Conservation (phyloP, 1,140 invertebrate species). For the Eueides isabella region DNA sequence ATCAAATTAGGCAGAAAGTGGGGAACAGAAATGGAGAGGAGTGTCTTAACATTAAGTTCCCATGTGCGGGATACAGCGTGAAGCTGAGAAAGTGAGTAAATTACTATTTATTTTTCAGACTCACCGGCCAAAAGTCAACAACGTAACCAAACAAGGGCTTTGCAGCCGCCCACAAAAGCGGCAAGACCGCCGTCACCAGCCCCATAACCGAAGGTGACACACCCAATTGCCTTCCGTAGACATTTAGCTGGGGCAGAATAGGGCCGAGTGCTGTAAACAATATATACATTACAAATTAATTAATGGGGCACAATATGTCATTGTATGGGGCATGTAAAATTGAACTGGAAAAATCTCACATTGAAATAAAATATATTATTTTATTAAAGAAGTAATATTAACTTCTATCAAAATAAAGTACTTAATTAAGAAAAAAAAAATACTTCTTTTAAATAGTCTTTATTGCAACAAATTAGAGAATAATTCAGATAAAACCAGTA, state of each 20-base stretch:
- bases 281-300: not conserved
- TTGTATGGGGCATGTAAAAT: not conserved
- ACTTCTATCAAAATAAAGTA: no score
- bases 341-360: not conserved
- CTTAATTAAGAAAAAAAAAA: no score
- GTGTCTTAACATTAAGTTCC: no score
- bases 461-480: no score
- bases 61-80: no score
- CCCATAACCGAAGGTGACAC: slow-evolving; percentile 89
- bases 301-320: not conserved
- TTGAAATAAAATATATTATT: not conserved
- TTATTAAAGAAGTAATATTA: no score
- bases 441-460: no score
- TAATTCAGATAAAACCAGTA: no score
- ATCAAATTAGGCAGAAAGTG: no score
- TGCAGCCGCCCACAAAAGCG: slow-evolving; percentile 87
- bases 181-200: slow-evolving; percentile 86
- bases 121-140: slow-evolving; percentile 82
- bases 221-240: slow-evolving; percentile 89
- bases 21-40: no score
- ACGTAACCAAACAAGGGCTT: slow-evolving; percentile 89
- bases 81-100: no score
- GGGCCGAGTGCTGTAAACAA: slow-evolving; percentile 87
- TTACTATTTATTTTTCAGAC: slow-evolving; percentile 14
- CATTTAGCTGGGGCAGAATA: slow-evolving; percentile 88